Evolutionary conservation across 2,113 vertebrate species (phyloP), one percentile per base, ranked within the genome.

Genomic region (Xiphias gladius): DNA sequence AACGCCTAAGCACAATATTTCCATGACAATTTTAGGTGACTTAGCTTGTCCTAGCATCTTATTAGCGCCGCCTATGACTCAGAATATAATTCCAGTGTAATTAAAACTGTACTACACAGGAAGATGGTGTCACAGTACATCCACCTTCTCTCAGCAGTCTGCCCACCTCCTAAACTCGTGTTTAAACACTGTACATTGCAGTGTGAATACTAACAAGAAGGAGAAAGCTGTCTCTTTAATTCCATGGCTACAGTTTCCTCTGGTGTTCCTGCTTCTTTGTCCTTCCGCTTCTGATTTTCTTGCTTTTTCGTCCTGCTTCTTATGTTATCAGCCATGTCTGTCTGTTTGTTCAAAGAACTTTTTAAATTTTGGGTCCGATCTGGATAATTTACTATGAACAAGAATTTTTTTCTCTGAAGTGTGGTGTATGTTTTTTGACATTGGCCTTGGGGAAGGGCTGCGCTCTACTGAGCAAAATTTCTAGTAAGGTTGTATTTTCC

Each of bases 191-290:
- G 55, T 46, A 58, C 59, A 68, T 16, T 46, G 63, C 39, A 2
- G 20, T 55, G 54, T 83, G 80, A 73, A 74, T 80, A n/a, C 46
- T 55, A 84, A 82, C 55, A 69, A 73, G 72, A 50, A 20, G 39
- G 62, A 63, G 37, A 77, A 82, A 82, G 30, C 37, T 37, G 57
- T 37, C 74, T 87, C 63, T 82, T 77, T 84, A 86, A 80, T 87
- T 78, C 46, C 19, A 28, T 2, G 6, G 32, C 41, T n/a, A 28
- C 5, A 32, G 55, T 39, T 82, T 82, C 35, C 58, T 62, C 66
- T 62, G 28, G 24, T 46, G 50, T 63, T 66, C 37, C 48, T 17
- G 63, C 46, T 58, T 67, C 74, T 67, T 75, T n/a, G n/a, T n/a
- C n/a, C n/a, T n/a, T n/a, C n/a, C n/a, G n/a, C n/a, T n/a, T n/a